phyloP scores from a whole-genome alignment of 2,888 invertebrate species.

The Lithodes maja region DNA sequence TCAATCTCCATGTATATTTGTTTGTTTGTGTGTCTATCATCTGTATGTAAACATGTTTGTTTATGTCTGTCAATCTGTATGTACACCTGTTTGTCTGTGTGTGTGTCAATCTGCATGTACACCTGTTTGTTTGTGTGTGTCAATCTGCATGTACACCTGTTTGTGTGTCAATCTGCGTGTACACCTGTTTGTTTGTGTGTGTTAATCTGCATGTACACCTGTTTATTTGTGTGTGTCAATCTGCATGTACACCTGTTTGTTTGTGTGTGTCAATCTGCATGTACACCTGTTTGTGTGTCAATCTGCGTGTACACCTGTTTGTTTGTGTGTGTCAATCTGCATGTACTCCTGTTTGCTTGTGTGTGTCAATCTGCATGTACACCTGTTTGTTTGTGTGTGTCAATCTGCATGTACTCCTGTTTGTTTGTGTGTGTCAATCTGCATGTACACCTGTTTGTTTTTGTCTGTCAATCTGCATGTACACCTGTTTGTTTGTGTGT shows the following conservation, averaged over 20 bases:
- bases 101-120: background rate
- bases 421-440: background rate
- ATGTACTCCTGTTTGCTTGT: background rate
- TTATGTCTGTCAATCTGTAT: background rate
- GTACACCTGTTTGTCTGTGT: background rate
- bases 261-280: background rate
- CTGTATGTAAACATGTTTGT: background rate
- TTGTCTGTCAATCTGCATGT: background rate
- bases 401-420: background rate
- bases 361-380: background rate
- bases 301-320: no score
- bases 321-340: no score
- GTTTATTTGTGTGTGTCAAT: background rate
- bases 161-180: background rate
- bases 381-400: background rate
- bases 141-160: background rate
- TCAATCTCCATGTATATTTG: background rate
- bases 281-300: background rate
- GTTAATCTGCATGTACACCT: background rate
- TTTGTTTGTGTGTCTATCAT: background rate
- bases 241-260: background rate
- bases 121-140: background rate
- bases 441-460: background rate
- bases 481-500: background rate
- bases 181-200: background rate